These are phyloP conservation scores for Scomberomorus guttatus DNA, from an alignment of 2,797 vertebrate genomes.

Conservation along the genomic window DNA sequence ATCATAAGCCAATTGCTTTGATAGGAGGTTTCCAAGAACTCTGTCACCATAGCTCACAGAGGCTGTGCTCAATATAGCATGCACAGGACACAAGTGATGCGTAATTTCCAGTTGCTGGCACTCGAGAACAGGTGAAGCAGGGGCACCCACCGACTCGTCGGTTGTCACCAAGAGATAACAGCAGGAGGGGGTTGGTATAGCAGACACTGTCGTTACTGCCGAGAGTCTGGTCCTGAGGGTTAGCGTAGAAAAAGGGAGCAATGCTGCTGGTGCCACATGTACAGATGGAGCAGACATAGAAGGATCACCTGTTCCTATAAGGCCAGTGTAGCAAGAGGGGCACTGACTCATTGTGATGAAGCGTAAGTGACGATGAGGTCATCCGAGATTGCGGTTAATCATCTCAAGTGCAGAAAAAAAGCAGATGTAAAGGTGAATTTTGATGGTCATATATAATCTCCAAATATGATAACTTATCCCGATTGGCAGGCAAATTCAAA, in stretches of 20 bases:
- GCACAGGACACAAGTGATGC: constrained; percentile 9
- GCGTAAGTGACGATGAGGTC: constrained; percentile 59
- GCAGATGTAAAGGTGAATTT: constrained; percentile 29
- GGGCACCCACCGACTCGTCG: not conserved
- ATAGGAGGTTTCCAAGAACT: constrained; percentile 13
- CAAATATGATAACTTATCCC: constrained; percentile 38
- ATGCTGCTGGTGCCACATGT: constrained; percentile 49
- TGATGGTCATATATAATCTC: constrained; percentile 21
- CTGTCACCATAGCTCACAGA: not conserved
- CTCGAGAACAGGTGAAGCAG: not conserved
- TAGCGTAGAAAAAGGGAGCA: constrained; percentile 37
- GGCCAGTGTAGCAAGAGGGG: constrained; percentile 38
- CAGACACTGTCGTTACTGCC: constrained; percentile 23
- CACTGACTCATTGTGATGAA: constrained; percentile 57
- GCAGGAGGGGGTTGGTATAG: constrained; percentile 11
- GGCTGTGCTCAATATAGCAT: constrained; percentile 1
- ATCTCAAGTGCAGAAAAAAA: constrained; percentile 34
- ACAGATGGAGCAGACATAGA: constrained; percentile 62
- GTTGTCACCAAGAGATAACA: constrained; percentile 27
- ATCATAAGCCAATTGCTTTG: not conserved
- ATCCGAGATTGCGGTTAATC: constrained; percentile 41
- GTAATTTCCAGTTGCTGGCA: constrained; percentile 6
- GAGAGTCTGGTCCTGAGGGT: constrained; percentile 32
- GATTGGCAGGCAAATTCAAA: constrained; percentile 32
- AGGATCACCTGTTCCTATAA: constrained; percentile 64